A percentile compares a stretch with the other conserved stretches of the same genome.
These are phyloP conservation scores for Erynnis tages DNA, from an alignment of 2,888 invertebrate genomes.

Conservation along the genomic window DNA sequence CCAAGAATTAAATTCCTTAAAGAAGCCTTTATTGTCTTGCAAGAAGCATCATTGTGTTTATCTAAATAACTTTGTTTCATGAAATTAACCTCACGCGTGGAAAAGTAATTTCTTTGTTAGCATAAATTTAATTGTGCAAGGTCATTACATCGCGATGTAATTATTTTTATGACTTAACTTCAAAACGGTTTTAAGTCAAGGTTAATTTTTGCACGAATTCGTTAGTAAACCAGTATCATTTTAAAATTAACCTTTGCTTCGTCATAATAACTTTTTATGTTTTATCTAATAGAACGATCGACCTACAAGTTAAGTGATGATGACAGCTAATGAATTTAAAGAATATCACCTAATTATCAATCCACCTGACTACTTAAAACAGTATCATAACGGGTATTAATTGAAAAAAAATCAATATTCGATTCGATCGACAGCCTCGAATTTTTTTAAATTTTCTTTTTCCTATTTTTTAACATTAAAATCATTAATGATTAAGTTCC, in stretches of 20 bases:
- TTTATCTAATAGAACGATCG: too few relatives aligned
- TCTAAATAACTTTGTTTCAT: slow-evolving; percentile 1
- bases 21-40: slow-evolving; percentile 5
- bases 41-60: slow-evolving; percentile 2
- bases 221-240: not conserved
- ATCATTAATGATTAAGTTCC: too few relatives aligned
- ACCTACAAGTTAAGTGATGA: too few relatives aligned
- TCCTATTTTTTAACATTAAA: too few relatives aligned
- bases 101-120: slow-evolving; percentile 27
- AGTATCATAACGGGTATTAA: too few relatives aligned
- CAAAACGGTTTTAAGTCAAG: not conserved
- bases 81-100: slow-evolving; percentile 26
- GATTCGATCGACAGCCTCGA: too few relatives aligned
- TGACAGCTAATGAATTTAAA: too few relatives aligned
- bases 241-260: not conserved
- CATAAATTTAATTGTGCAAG: slow-evolving; percentile 25
- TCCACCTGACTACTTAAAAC: too few relatives aligned
- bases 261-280: too few relatives aligned
- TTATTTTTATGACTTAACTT: slow-evolving; percentile 7
- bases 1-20: not conserved
- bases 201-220: slow-evolving; percentile 1
- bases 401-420: too few relatives aligned
- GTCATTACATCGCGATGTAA: slow-evolving; percentile 21
- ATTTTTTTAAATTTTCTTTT: too few relatives aligned
- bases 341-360: too few relatives aligned